These are phyloP conservation scores for Heliconius erato DNA, from an alignment of 2,888 invertebrate genomes.

Conservation along the genomic window DNA sequence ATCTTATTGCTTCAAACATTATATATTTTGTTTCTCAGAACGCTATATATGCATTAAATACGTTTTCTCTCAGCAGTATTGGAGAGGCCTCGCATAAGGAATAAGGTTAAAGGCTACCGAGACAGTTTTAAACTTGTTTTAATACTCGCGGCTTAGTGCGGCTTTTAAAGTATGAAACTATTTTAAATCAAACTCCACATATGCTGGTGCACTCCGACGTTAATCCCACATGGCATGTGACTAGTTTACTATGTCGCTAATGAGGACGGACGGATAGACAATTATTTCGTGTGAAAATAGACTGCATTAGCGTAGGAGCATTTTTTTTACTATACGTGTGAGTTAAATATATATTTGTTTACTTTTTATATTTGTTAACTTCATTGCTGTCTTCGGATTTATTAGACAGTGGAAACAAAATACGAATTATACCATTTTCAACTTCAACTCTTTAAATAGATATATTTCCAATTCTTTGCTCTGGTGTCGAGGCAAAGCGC, in stretches of 20 bases:
- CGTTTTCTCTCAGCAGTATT: conserved; percentile 38
- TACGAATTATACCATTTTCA: background rate
- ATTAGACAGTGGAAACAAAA: background rate
- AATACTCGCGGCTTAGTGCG: conserved; percentile 34
- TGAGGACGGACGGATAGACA: conserved; percentile 19
- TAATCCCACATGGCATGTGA: conserved; percentile 40
- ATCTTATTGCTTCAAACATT: conserved; percentile 15
- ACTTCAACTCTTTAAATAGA: background rate
- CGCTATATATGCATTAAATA: conserved; percentile 27
- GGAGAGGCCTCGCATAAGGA: conserved; percentile 39
- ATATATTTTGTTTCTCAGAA: conserved; percentile 40
- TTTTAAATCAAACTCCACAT: conserved; percentile 37
- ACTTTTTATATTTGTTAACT: background rate
- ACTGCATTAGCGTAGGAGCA: background rate
- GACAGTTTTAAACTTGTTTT: conserved; percentile 32
- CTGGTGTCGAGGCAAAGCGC: no score
- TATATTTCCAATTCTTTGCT: no score
- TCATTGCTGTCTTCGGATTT: background rate
- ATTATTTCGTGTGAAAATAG: conserved; percentile 31
- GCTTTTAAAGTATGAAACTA: conserved; percentile 35
- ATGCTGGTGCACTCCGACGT: conserved; percentile 30
- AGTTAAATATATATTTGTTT: background rate
- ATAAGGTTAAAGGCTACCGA: conserved; percentile 42
- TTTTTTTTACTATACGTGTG: background rate
- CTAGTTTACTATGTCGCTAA: conserved; percentile 34